Evolutionary conservation across 2,888 invertebrate genomes (phyloP).

Genomic region (Tetheella fluctuosa): DNA sequence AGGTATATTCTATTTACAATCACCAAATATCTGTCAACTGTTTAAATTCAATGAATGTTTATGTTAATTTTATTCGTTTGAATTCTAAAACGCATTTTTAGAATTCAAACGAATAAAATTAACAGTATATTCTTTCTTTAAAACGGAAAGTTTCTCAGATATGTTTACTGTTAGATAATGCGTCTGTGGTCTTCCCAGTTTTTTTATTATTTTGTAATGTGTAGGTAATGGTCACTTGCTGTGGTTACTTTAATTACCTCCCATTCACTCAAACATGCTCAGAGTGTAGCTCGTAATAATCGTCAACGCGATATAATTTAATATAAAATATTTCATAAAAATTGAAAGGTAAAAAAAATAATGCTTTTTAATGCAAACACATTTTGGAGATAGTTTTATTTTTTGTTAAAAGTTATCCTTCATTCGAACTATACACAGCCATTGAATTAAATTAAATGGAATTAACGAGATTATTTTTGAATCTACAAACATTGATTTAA

Average conservation of each 20-base stretch:
- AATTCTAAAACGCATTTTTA: constrained; percentile 13
- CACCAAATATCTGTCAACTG: background rate
- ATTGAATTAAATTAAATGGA: too few relatives aligned
- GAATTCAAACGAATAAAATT: too few relatives aligned
- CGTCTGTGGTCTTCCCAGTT: constrained; percentile 9
- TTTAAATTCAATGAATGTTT: constrained; percentile 6
- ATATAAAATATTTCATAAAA: background rate
- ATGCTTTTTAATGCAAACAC: too few relatives aligned
- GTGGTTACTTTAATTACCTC: constrained; percentile 6
- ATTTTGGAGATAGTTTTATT: too few relatives aligned
- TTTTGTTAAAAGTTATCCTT: too few relatives aligned
- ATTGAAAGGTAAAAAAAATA: background rate
- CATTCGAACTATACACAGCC: too few relatives aligned
- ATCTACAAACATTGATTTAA: too few relatives aligned
- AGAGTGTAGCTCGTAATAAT: background rate
- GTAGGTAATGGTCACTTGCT: background rate
- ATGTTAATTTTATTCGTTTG: constrained; percentile 8
- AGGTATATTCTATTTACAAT: too few relatives aligned
- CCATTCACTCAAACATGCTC: constrained; percentile 5
- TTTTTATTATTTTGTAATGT: background rate
- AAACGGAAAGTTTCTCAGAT: constrained; percentile 9
- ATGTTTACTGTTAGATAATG: constrained; percentile 7
- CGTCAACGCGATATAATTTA: background rate
- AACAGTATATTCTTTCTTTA: background rate
- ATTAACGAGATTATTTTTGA: too few relatives aligned